Base-by-base conservation (phyloP, 2,888 invertebrate genomes). In the Limenitis camilla region DNA sequence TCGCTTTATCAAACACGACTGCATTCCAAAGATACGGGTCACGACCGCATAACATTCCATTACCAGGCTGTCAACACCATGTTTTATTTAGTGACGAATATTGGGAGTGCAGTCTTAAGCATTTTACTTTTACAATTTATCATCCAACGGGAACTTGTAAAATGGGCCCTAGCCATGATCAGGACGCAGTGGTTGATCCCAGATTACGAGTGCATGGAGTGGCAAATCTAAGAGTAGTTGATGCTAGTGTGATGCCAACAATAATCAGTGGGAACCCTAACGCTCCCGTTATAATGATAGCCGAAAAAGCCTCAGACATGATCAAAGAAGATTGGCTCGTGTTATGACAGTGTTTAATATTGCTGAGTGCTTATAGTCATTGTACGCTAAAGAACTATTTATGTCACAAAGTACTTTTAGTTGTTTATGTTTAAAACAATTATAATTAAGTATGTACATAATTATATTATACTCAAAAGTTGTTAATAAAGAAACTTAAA, bases 211-310 rank as follows among this genome's bases (percentile, higher is more conserved):
- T 96, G 1, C 92, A 94, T 60, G 96, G 95, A 0, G 90, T 96
- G 0, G 90, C 91, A 1, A 92, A 93, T 30, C 77, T 96, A 28
- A 88, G 96, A 56, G 94, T 96, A 0, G 92, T 92, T 0, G 96
- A 96, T 71, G 95, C 95, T 0, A 94, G 95, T 59, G 92, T 96
- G 47, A 96, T 96, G 96, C 96, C 96, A 0, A 92, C 90, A 1
- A 96, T 96, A 55, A 91, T 95, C 9, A 96, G 95, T 71, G 96
- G 96, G 0, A 96, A 96, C 80, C 95, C 96, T 0, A 96, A 96
- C 73, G 96, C 96, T 1, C 95, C 95, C 0, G 91, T 92, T 1
- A 95, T 96, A 40, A 96, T 96, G 95, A 96, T 96, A 47, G 96
- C 93, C 0, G 96, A 96, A 68, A 96, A 96, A 73, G 95, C 92